phyloP scores from a whole-genome alignment of 2,888 invertebrate genomes.

The Eupithecia subfuscata region DNA sequence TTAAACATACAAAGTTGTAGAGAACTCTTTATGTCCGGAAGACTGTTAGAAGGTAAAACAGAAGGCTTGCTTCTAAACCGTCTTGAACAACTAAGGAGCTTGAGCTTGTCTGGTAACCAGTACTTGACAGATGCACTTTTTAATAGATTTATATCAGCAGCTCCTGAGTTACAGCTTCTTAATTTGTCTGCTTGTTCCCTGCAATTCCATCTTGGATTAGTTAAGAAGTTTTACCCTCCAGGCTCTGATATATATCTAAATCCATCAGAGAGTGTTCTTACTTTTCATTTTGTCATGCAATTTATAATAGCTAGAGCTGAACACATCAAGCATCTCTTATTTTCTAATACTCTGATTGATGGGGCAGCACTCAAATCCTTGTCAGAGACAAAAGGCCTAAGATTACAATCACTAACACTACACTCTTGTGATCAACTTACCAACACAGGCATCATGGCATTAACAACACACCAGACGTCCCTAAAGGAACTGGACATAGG shows the following conservation, averaged over 20 bases:
- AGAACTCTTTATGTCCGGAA: slow-evolving; percentile 89
- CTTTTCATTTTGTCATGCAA: slow-evolving; percentile 86
- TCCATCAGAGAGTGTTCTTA: slow-evolving; percentile 88
- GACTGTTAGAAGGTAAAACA: slow-evolving; percentile 84
- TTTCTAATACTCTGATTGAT: slow-evolving; percentile 88
- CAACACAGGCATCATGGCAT: slow-evolving; percentile 81
- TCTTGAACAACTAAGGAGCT: slow-evolving; percentile 80
- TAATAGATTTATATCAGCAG: slow-evolving; percentile 85
- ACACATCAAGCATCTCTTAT: slow-evolving; percentile 84
- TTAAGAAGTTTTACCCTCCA: slow-evolving; percentile 87
- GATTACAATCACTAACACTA: slow-evolving; percentile 80
- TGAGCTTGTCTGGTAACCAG: slow-evolving; percentile 87
- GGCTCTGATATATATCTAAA: slow-evolving; percentile 63
- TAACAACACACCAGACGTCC: slow-evolving; percentile 82
- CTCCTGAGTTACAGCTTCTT: slow-evolving; percentile 84
- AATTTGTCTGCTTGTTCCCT: slow-evolving; percentile 88
- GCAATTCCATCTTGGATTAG: slow-evolving; percentile 87
- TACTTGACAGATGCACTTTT: slow-evolving; percentile 90
- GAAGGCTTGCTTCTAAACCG: slow-evolving; percentile 78
- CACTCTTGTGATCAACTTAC: slow-evolving; percentile 86
- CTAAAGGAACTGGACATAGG: slow-evolving; percentile 86
- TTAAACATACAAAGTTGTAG: slow-evolving; percentile 87
- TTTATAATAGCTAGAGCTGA: slow-evolving; percentile 81
- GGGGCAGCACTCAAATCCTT: slow-evolving; percentile 84
- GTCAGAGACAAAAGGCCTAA: slow-evolving; percentile 78